Evolutionary conservation across 2,888 invertebrate genomes (phyloP).

Genomic region (Microdon myrmicae): DNA sequence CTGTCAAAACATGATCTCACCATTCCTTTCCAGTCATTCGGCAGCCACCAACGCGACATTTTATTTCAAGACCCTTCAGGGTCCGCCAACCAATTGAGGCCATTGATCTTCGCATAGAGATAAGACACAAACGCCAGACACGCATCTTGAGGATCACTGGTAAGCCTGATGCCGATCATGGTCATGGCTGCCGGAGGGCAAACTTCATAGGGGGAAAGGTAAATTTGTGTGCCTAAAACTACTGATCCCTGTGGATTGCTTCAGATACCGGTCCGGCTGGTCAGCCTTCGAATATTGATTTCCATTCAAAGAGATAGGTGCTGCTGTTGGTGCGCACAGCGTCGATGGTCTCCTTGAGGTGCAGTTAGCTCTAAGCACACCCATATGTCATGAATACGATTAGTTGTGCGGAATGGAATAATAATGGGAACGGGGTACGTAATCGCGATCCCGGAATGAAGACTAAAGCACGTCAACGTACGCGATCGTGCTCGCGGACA

Average conservation of each 20-base stretch:
- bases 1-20: constrained; percentile 51
- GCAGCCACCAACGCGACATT: constrained; percentile 9
- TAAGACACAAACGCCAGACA: constrained; percentile 38
- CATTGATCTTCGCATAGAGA: constrained; percentile 46
- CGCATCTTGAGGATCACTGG: constrained; percentile 26
- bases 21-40: constrained; percentile 20
- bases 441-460: constrained; percentile 5
- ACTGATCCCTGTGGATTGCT: constrained; percentile 4
- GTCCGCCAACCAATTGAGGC: constrained; percentile 42
- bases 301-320: constrained; percentile 24
- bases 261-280: constrained; percentile 16
- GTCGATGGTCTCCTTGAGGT: constrained; percentile 41
- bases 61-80: constrained; percentile 25
- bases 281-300: constrained; percentile 21
- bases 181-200: constrained; percentile 15
- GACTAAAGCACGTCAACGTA: constrained; percentile 8
- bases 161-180: constrained; percentile 18
- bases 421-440: constrained; percentile 8
- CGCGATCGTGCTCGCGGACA: constrained; percentile 14
- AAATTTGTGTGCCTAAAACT: constrained; percentile 44
- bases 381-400: constrained; percentile 51
- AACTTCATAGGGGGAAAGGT: constrained; percentile 33
- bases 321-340: constrained; percentile 9
- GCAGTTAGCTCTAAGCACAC: constrained; percentile 48
- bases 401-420: constrained; percentile 15